Evolutionary conservation across 2,797 vertebrate genomes (phyloP).

Genomic region (Champsocephalus gunnari): DNA sequence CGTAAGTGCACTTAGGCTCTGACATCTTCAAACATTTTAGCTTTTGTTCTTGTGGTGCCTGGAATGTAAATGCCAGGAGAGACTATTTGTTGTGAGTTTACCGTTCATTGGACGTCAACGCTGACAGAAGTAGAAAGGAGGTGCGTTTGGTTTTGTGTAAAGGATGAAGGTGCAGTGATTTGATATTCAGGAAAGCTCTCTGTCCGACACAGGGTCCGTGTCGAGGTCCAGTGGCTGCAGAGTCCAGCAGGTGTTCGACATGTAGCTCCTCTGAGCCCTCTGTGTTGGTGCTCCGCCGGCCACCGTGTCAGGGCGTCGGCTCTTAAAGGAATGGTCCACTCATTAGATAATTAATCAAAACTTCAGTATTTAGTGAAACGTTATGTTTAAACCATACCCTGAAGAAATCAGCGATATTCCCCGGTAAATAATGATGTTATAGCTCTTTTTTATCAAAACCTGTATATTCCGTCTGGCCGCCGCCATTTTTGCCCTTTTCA

Average conservation of each 20-base stretch:
- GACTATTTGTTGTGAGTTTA: not conserved
- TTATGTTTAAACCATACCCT: no score
- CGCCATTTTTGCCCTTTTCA: no score
- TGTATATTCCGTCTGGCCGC: no score
- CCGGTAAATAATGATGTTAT: no score
- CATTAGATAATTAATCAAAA: no score
- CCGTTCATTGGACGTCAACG: not conserved
- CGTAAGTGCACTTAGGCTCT: not conserved
- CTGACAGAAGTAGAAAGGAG: not conserved
- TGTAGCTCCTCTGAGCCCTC: conserved; percentile 46
- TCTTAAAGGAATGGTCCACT: conserved; percentile 19
- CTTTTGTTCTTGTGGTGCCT: not conserved
- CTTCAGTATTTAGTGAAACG: no score
- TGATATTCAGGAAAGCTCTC: conserved; percentile 29
- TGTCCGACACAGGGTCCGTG: conserved; percentile 38
- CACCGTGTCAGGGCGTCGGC: conserved; percentile 31
- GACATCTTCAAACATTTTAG: conserved; percentile 10
- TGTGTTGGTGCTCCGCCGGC: conserved; percentile 52
- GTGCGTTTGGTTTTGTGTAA: conserved; percentile 9
- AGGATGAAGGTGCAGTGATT: conserved; percentile 16
- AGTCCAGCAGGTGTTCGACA: conserved; percentile 57
- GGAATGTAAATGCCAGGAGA: conserved; percentile 17
- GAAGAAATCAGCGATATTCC: no score
- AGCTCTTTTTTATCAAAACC: no score
- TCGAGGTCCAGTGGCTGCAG: conserved; percentile 43